Conservation (phyloP, 2,888 invertebrate genomes). For the Peribatodes rhomboidaria region DNA sequence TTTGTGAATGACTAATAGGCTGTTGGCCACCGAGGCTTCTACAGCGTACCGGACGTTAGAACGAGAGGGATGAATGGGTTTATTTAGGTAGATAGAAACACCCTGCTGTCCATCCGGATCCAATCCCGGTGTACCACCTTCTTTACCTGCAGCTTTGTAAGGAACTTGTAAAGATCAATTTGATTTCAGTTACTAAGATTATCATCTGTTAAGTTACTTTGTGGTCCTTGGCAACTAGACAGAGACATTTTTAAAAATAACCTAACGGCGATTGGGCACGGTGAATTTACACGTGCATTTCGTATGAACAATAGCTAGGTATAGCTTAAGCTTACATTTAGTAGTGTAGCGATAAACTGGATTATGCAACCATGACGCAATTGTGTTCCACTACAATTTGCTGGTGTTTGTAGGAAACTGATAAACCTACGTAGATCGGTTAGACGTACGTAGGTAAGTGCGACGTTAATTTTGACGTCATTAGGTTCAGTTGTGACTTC, state of each 20-base stretch:
- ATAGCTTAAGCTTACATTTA: slow-evolving; percentile 45
- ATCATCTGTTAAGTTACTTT: neutral
- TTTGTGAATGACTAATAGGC: neutral
- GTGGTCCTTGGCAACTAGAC: neutral
- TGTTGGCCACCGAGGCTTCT: too few species aligned
- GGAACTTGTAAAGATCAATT: neutral
- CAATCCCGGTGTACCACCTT: too few species aligned
- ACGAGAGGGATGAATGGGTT: too few species aligned
- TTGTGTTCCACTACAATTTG: slow-evolving; percentile 2
- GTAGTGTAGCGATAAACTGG: slow-evolving; percentile 52
- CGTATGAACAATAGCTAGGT: slow-evolving; percentile 47
- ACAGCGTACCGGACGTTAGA: too few species aligned
- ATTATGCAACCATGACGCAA: slow-evolving; percentile 61
- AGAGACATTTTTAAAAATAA: neutral
- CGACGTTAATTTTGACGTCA: slow-evolving; percentile 11
- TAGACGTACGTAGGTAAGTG: neutral
- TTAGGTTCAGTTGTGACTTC: neutral
- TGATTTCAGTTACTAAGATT: neutral
- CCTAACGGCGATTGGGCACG: slow-evolving; percentile 17
- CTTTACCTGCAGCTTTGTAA: neutral
- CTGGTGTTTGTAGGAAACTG: slow-evolving; percentile 14
- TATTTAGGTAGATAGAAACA: neutral
- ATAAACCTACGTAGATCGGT: slow-evolving; percentile 6
- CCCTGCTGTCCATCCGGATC: too few species aligned
- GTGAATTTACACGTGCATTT: slow-evolving; percentile 47